Conservation (phyloP, 2,797 vertebrate genomes). For the Melopsittacus undulatus region DNA sequence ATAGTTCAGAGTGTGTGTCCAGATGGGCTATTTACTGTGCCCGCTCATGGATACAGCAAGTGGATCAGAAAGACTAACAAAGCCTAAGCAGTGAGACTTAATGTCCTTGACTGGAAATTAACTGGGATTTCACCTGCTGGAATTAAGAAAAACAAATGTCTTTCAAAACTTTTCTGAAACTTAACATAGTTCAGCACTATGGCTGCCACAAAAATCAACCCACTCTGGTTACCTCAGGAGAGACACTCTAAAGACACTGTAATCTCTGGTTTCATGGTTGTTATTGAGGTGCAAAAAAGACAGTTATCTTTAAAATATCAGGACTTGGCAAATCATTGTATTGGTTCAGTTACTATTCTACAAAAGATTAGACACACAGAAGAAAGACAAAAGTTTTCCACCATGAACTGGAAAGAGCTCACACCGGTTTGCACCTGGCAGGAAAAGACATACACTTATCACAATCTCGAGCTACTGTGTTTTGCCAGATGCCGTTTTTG, state of each 20-base stretch:
- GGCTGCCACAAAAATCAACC: background rate
- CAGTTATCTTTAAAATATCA: background rate
- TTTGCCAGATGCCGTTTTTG: conserved; percentile 36
- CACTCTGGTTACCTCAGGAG: background rate
- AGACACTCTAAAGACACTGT: background rate
- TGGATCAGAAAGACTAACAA: background rate
- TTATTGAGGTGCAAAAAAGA: background rate
- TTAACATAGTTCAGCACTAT: background rate
- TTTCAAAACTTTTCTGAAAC: background rate
- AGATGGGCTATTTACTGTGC: background rate
- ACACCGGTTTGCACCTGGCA: conserved; percentile 57
- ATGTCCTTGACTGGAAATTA: background rate
- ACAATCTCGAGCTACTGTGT: conserved; percentile 12
- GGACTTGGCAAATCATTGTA: background rate
- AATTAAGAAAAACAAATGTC: background rate
- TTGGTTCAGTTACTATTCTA: background rate
- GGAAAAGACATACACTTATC: background rate
- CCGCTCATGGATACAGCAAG: background rate
- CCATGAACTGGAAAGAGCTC: background rate
- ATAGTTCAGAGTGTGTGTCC: background rate
- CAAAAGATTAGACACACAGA: conserved; percentile 11
- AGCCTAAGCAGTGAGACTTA: background rate
- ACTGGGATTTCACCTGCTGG: background rate
- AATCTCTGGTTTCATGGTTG: background rate
- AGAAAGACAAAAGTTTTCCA: conserved; percentile 26